Percentiles rank a stretch among this genome's conserved stretches.
phyloP scores from a whole-genome alignment of 2,888 invertebrate species.

The Lasius platythorax region DNA sequence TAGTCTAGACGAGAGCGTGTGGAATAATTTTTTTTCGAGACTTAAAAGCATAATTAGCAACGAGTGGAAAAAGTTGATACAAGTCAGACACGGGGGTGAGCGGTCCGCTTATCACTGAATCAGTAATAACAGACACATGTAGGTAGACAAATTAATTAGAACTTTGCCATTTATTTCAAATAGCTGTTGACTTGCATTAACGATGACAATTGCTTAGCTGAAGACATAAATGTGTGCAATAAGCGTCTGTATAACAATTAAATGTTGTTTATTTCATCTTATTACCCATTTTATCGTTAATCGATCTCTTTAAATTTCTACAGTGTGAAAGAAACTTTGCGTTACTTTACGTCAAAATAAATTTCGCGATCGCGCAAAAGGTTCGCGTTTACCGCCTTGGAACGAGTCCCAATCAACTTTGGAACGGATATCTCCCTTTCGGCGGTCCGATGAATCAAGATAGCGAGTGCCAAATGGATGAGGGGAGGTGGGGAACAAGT shows the following conservation, averaged over 20 bases:
- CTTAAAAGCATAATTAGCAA: slow-evolving; percentile 38
- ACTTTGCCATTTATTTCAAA: not conserved
- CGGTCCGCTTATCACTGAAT: not conserved
- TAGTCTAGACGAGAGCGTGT: not conserved
- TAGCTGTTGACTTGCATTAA: not conserved
- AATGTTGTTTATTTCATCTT: not conserved
- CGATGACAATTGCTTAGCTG: not conserved
- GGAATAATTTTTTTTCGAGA: slow-evolving; percentile 2
- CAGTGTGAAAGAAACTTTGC: not conserved
- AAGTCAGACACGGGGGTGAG: not conserved
- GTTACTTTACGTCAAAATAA: slow-evolving; percentile 32
- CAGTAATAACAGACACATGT: not conserved
- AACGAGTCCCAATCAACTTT: slow-evolving; percentile 51
- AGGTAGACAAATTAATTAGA: not conserved
- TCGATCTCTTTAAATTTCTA: not conserved
- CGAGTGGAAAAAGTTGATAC: not conserved
- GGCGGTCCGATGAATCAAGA: slow-evolving; percentile 61
- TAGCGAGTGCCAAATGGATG: slow-evolving; percentile 56
- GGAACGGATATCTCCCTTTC: slow-evolving; percentile 57
- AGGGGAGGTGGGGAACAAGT: slow-evolving; percentile 48
- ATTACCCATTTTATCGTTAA: not conserved
- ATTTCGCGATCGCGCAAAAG: slow-evolving; percentile 28
- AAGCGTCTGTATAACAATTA: not conserved
- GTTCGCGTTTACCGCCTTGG: not conserved
- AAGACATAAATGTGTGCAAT: not conserved